Conservation (phyloP, 2,113 vertebrate genomes). For the Ictidomys tridecemlineatus region DNA sequence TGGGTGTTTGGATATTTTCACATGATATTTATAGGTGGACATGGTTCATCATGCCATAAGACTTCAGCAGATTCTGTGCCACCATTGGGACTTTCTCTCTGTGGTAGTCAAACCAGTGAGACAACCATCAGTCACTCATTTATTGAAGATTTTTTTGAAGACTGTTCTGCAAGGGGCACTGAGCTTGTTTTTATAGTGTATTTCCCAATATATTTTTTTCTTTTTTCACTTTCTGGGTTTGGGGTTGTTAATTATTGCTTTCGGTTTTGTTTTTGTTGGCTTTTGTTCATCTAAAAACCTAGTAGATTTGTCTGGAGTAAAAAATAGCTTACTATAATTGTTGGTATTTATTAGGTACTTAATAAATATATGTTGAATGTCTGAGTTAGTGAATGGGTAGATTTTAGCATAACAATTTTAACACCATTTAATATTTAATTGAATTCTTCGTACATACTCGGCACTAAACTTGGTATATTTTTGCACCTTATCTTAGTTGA, state of each 20-base stretch:
- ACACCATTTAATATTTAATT: background rate
- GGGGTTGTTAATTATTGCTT: background rate
- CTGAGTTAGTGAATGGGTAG: background rate
- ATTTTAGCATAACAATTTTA: background rate
- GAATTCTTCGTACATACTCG: background rate
- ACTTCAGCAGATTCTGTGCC: background rate
- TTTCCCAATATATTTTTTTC: background rate
- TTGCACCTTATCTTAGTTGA: background rate
- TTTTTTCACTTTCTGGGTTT: background rate
- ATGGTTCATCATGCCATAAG: background rate
- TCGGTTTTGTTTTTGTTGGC: background rate
- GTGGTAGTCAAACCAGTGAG: background rate
- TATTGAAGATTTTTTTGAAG: background rate
- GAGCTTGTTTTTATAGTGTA: background rate
- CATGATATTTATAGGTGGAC: background rate
- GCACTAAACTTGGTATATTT: background rate
- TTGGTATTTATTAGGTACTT: background rate
- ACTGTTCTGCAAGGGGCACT: background rate
- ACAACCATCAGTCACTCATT: background rate
- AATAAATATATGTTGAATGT: slow-evolving; percentile 1
- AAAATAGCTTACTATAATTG: background rate
- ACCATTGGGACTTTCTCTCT: background rate
- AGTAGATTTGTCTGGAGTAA: background rate
- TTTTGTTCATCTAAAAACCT: slow-evolving; percentile 19
- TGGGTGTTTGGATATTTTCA: background rate